Conservation (phyloP, 2,797 vertebrate species). For the Vespertilio murinus region DNA sequence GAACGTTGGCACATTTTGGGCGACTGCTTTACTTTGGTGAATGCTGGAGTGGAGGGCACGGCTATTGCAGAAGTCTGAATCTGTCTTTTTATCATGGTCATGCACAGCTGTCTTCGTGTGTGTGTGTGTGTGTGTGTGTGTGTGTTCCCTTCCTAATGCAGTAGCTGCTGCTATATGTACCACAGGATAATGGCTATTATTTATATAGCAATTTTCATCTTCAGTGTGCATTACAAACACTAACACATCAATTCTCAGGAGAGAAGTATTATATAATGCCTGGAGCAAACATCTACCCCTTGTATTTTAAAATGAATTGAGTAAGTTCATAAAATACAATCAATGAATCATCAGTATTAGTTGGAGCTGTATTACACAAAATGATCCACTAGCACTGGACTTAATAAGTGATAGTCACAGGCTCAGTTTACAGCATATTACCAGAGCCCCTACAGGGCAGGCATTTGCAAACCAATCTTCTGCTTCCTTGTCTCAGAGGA, state of each 20-base stretch:
- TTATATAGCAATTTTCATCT: conserved; percentile 70
- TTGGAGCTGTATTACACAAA: conserved; percentile 30
- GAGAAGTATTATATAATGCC: conserved; percentile 56
- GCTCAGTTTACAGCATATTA: conserved; percentile 53
- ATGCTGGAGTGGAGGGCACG: neutral
- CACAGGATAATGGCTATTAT: conserved; percentile 67
- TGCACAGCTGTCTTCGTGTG: neutral
- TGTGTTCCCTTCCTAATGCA: conserved; percentile 36
- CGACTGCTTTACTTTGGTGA: neutral
- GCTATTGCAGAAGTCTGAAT: neutral
- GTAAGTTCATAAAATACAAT: conserved; percentile 61
- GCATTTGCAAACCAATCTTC: conserved; percentile 66
- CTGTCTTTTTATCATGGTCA: conserved; percentile 33
- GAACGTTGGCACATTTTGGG: neutral
- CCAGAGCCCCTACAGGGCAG: conserved; percentile 42
- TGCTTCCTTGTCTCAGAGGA: conserved; percentile 56
- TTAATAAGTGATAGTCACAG: conserved; percentile 58
- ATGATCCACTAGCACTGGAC: conserved; percentile 47
- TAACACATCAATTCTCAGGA: conserved; percentile 66
- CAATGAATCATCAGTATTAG: conserved; percentile 55
- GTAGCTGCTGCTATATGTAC: conserved; percentile 41
- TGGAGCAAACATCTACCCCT: conserved; percentile 60
- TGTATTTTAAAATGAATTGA: conserved; percentile 72
- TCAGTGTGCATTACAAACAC: conserved; percentile 61
- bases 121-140: too few species aligned